These are phyloP conservation scores for Melieria picta DNA, from an alignment of 2,888 invertebrate genomes.

Conservation along the genomic window DNA sequence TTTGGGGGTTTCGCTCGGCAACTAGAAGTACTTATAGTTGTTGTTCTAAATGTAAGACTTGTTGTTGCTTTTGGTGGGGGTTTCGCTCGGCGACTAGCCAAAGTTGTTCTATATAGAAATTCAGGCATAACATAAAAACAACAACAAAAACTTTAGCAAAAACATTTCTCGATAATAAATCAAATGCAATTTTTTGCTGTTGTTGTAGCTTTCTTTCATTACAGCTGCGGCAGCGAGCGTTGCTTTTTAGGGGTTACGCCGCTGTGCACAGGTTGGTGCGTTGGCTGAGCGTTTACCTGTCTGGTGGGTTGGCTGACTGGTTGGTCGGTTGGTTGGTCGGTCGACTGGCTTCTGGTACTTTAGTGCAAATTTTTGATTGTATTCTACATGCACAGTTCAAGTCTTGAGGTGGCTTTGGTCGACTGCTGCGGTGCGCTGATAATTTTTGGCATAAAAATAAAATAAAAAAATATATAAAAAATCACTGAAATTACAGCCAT, in stretches of 20 bases:
- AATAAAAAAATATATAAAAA: no score
- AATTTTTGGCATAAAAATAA: no score
- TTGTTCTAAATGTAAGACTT: no score
- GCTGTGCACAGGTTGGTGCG: constrained; percentile 24
- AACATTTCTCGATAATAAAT: constrained; percentile 42
- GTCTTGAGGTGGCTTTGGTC: no score
- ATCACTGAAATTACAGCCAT: no score
- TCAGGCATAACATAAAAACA: not conserved
- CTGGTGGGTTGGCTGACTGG: constrained; percentile 2
- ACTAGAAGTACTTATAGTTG: no score
- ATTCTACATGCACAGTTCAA: no score
- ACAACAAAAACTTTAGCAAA: not conserved
- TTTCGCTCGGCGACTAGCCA: not conserved
- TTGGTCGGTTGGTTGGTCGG: constrained; percentile 18
- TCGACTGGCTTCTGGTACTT: constrained; percentile 11
- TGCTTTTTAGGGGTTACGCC: constrained; percentile 19
- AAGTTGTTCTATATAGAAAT: not conserved
- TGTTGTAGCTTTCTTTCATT: not conserved
- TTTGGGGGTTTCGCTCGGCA: no score
- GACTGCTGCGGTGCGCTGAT: no score
- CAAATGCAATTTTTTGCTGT: constrained; percentile 43
- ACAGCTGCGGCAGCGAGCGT: not conserved
- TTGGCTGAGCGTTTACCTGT: not conserved
- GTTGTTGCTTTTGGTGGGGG: no score
- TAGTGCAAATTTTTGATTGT: no score